Evolutionary conservation across 1,140 invertebrate genomes (phyloP).

Genomic region (Paracyclopina nana): DNA sequence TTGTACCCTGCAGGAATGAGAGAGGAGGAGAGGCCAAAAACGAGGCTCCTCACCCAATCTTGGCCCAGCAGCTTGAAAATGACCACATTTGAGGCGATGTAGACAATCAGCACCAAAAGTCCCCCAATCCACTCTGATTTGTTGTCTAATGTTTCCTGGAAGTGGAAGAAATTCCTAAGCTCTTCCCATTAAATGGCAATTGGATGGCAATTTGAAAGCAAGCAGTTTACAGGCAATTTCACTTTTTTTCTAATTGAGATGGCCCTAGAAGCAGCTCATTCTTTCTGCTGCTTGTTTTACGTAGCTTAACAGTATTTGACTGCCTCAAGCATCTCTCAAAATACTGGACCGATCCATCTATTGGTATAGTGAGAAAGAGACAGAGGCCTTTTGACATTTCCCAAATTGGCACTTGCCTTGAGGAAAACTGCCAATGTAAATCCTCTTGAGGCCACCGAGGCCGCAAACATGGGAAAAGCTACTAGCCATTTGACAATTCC

Average conservation of each 20-base stretch:
- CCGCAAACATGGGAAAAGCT: slow-evolving; percentile 3
- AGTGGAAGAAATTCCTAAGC: too few species aligned
- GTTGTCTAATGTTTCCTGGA: neutral
- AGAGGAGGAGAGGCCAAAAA: slow-evolving; percentile 1
- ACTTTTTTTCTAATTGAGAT: too few species aligned
- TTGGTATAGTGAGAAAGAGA: too few species aligned
- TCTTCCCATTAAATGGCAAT: too few species aligned
- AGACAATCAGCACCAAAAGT: neutral
- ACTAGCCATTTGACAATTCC: neutral
- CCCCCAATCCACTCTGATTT: neutral
- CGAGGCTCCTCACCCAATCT: neutral
- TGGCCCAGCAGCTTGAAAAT: slow-evolving; percentile 2
- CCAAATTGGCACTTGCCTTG: slow-evolving; percentile 1
- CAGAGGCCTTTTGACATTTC: too few species aligned
- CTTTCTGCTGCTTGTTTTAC: too few species aligned
- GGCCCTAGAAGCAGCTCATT: too few species aligned
- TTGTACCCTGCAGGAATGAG: slow-evolving; percentile 12
- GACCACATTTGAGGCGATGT: neutral
- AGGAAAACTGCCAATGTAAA: slow-evolving; percentile 9
- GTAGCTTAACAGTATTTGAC: too few species aligned
- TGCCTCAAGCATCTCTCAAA: too few species aligned
- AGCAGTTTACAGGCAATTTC: too few species aligned
- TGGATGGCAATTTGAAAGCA: too few species aligned
- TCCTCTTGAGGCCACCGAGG: neutral
- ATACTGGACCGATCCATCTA: too few species aligned